Conservation (phyloP, 1,140 invertebrate species). For the Papilio machaon region DNA sequence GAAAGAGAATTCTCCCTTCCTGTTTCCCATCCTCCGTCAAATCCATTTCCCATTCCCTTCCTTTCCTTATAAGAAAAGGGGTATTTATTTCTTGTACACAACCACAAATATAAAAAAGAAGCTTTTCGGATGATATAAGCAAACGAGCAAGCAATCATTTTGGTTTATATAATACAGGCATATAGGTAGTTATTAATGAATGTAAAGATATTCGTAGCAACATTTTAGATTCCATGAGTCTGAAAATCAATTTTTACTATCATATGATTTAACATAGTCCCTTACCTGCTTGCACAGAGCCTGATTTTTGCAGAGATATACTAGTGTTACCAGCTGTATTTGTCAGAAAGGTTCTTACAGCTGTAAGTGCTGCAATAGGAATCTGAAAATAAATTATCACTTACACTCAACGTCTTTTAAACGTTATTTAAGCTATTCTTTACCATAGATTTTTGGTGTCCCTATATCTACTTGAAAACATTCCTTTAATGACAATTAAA, state of each 20-base stretch:
- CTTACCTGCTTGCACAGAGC: constrained; percentile 68
- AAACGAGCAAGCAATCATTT: neutral
- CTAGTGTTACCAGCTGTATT: constrained; percentile 70
- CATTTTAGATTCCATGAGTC: neutral
- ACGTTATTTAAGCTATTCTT: no score
- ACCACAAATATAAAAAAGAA: no score
- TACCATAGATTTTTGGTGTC: no score
- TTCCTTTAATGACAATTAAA: no score
- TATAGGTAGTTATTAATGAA: no score
- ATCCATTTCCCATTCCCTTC: no score
- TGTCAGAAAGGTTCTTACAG: constrained; percentile 68
- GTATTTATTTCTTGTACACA: no score
- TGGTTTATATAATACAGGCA: no score
- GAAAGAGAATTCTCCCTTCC: no score
- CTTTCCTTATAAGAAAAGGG: no score
- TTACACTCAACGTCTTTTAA: neutral
- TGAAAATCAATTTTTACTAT: neutral
- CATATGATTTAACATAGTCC: neutral
- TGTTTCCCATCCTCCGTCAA: no score
- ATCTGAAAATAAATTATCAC: constrained; percentile 61
- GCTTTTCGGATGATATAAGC: neutral
- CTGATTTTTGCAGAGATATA: constrained; percentile 71
- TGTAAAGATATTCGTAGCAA: neutral
- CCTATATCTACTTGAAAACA: no score
- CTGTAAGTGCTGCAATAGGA: constrained; percentile 72